These are phyloP conservation scores for Maconellicoccus hirsutus DNA, from an alignment of 1,140 invertebrate genomes.

Conservation along the genomic window DNA sequence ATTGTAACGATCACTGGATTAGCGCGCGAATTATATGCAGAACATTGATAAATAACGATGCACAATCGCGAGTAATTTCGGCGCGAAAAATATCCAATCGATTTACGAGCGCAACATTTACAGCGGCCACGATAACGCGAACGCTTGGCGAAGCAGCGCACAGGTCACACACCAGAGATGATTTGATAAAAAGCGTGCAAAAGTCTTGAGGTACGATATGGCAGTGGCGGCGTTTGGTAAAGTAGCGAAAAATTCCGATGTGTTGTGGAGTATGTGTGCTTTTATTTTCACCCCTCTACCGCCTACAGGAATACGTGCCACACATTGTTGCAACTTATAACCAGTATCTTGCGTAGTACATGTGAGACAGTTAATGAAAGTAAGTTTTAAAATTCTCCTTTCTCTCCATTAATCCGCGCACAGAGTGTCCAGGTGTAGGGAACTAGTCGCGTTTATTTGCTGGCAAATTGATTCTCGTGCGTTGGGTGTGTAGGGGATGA, in stretches of 20 bases:
- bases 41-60: too few species aligned
- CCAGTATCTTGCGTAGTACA: conserved; percentile 1
- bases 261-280: background rate
- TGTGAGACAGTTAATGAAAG: conserved; percentile 8
- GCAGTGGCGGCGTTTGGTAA: background rate
- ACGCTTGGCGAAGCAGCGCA: background rate
- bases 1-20: too few species aligned
- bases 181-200: background rate
- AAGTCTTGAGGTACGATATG: background rate
- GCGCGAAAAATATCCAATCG: too few species aligned
- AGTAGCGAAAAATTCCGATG: background rate
- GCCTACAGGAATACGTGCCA: conserved; percentile 6
- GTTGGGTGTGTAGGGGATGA: too few species aligned
- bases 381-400: conserved; percentile 3
- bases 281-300: conserved; percentile 7
- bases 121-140: background rate
- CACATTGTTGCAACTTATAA: conserved; percentile 5
- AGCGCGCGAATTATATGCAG: too few species aligned
- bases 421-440: background rate
- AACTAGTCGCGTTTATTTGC: too few species aligned
- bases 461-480: too few species aligned
- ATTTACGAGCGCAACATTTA: too few species aligned
- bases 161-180: background rate
- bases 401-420: conserved; percentile 7
- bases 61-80: too few species aligned